Evolutionary conservation across 2,797 vertebrate genomes (phyloP).

Genomic region (Ibycter americanus): DNA sequence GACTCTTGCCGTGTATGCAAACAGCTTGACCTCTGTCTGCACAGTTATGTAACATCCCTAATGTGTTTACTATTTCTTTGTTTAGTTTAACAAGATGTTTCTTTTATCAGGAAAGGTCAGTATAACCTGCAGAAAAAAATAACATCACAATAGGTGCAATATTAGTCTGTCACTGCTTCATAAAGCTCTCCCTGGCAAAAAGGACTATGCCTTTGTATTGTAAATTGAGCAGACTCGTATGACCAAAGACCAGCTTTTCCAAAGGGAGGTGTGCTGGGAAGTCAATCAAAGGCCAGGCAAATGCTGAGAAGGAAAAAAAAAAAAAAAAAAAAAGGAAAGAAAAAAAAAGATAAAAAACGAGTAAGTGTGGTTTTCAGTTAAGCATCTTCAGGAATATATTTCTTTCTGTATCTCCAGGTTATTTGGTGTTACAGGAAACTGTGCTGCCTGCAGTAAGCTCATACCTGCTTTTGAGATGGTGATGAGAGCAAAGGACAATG

Average conservation of each 20-base stretch:
- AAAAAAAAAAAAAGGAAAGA: too few species aligned
- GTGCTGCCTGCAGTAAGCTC: conserved; percentile 97
- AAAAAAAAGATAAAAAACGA: fast-evolving
- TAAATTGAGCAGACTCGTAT: neutral
- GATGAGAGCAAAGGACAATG: conserved; percentile 98
- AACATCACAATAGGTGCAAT: neutral
- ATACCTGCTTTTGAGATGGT: conserved; percentile 99
- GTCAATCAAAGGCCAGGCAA: neutral
- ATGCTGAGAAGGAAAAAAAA: fast-evolving
- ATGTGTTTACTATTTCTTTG: conserved; percentile 57
- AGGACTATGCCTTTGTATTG: neutral
- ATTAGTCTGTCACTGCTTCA: neutral
- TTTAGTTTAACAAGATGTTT: conserved; percentile 44
- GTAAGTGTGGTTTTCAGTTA: neutral
- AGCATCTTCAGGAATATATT: neutral
- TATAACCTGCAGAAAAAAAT: neutral
- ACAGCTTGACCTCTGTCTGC: conserved; percentile 41
- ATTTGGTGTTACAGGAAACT: conserved; percentile 97
- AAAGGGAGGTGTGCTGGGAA: neutral
- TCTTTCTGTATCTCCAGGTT: conserved; percentile 79
- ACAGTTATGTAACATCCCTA: conserved; percentile 51
- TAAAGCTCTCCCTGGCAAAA: neutral
- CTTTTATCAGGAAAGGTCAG: conserved; percentile 59
- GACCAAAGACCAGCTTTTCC: neutral
- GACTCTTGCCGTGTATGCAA: conserved; percentile 1